Conservation (phyloP, 2,797 vertebrate species). For the Amblyopsis hoosieri region DNA sequence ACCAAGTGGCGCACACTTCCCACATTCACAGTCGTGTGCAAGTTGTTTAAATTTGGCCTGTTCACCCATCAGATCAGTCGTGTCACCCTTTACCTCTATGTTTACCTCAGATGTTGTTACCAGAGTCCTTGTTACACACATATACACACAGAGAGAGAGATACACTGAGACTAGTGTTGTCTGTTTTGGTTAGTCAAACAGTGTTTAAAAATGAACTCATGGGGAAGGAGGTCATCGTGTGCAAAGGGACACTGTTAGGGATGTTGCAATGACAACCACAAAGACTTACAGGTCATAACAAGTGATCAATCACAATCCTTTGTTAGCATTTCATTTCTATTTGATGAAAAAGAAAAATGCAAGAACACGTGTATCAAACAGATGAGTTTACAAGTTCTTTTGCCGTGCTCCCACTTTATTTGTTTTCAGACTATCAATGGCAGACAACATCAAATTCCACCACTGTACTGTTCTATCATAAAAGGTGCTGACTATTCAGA, state of each 20-base stretch:
- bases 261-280: constrained; percentile 69
- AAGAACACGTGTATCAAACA: constrained; percentile 41
- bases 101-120: constrained; percentile 75
- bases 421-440: constrained; percentile 48
- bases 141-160: constrained; percentile 6
- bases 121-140: constrained; percentile 36
- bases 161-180: constrained; percentile 32
- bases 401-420: constrained; percentile 36
- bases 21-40: constrained; percentile 61
- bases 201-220: constrained; percentile 17
- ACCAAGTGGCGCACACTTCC: constrained; percentile 43
- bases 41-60: constrained; percentile 63
- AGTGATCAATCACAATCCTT: constrained; percentile 46
- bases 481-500: constrained; percentile 64
- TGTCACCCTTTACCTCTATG: constrained; percentile 78
- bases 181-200: constrained; percentile 40
- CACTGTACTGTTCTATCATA: constrained; percentile 58
- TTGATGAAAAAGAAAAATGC: constrained; percentile 16
- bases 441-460: constrained; percentile 42
- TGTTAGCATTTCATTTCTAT: constrained; percentile 50
- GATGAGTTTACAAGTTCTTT: constrained; percentile 42
- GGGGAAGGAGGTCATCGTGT: constrained; percentile 35
- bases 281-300: constrained; percentile 58
- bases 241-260: constrained; percentile 63
- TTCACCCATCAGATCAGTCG: constrained; percentile 67